Evolutionary conservation across 2,888 invertebrate species (phyloP).

Genomic region (Aromia moschata): DNA sequence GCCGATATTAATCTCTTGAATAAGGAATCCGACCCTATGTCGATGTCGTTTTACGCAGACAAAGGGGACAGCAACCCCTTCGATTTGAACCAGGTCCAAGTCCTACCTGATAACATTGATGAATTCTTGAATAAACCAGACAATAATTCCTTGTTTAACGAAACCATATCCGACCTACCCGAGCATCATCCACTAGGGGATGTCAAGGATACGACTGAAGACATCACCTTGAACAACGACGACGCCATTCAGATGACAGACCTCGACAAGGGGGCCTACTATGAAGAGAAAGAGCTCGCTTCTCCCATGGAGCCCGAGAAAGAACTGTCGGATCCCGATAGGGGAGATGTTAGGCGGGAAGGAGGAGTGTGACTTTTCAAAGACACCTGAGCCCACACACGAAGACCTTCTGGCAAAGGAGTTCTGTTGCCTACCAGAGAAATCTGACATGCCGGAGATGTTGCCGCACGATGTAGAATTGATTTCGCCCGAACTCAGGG

Average conservation of each 20-base stretch:
- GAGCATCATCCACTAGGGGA: conserved; percentile 49
- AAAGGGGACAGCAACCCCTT: conserved; percentile 65
- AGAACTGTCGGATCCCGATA: conserved; percentile 29
- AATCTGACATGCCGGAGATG: not conserved
- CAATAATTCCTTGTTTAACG: conserved; percentile 37
- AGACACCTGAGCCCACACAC: conserved; percentile 40
- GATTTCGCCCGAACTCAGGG: conserved; percentile 20
- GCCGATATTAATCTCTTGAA: conserved; percentile 43
- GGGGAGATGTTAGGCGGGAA: conserved; percentile 5
- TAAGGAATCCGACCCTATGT: conserved; percentile 72
- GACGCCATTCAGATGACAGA: conserved; percentile 52
- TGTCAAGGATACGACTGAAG: not conserved
- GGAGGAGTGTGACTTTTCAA: conserved; percentile 34
- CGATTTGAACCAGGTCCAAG: conserved; percentile 70
- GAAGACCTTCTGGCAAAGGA: conserved; percentile 34
- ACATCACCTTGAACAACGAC: conserved; percentile 42
- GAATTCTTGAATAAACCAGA: conserved; percentile 50
- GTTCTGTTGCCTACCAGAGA: conserved; percentile 27
- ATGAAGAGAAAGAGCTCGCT: conserved; percentile 52
- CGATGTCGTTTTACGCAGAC: conserved; percentile 73
- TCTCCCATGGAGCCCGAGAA: conserved; percentile 46
- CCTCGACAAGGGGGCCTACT: conserved; percentile 48
- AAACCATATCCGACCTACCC: conserved; percentile 53
- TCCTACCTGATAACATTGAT: conserved; percentile 66
- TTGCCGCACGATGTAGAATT: conserved; percentile 26